A percentile compares a stretch with the other conserved stretches of the same genome.
Conservation (phyloP, 2,888 invertebrate species). For the Acanthacorydalis orientalis region DNA sequence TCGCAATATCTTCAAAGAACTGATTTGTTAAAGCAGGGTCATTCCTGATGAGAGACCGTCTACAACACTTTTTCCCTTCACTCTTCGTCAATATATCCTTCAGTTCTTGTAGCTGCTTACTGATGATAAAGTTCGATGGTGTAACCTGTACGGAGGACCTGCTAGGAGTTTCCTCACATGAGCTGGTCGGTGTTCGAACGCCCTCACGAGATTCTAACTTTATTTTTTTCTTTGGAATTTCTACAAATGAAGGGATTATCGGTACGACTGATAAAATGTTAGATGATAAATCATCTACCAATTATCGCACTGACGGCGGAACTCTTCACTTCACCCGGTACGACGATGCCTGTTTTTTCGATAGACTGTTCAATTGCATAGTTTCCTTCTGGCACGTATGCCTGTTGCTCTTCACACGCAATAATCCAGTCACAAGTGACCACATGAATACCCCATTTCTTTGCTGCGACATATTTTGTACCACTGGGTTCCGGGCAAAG, state of each 20-base stretch:
- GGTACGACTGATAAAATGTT: too few species aligned
- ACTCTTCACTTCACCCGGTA: too few species aligned
- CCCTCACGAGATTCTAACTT: too few species aligned
- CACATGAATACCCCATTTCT: slow-evolving; percentile 74
- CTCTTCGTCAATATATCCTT: slow-evolving; percentile 29
- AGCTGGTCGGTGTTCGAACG: too few species aligned
- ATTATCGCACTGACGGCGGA: too few species aligned
- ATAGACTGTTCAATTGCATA: slow-evolving; percentile 31
- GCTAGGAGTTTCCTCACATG: too few species aligned
- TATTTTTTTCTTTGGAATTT: too few species aligned
- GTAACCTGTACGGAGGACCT: too few species aligned
- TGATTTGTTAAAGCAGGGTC: background rate
- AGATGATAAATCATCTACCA: too few species aligned
- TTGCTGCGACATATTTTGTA: slow-evolving; percentile 65
- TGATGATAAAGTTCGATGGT: slow-evolving; percentile 18
- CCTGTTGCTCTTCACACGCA: slow-evolving; percentile 42
- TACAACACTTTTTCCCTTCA: background rate
- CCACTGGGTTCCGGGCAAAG: slow-evolving; percentile 57
- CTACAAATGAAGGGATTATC: too few species aligned
- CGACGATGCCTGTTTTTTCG: too few species aligned
- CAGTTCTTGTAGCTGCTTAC: slow-evolving; percentile 31
- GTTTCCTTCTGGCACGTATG: slow-evolving; percentile 33
- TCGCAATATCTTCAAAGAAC: background rate
- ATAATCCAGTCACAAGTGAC: slow-evolving; percentile 63
- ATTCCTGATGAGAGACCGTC: background rate